phyloP scores from a whole-genome alignment of 1,140 invertebrate genomes.

The Archivesica marissinica region DNA sequence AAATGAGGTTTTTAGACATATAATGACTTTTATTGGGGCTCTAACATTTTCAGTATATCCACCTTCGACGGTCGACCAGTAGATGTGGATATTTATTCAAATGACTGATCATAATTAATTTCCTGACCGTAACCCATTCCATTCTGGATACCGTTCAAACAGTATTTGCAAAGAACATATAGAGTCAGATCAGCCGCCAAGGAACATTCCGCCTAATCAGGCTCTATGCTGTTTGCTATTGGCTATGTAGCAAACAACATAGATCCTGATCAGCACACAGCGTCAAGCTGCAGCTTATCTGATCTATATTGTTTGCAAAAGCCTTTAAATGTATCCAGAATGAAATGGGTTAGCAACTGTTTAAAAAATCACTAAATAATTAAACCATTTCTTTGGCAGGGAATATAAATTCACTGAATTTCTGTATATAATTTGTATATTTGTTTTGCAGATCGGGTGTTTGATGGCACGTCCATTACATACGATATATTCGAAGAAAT shows the following conservation, averaged over 20 bases:
- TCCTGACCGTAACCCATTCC: too few species aligned
- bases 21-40: too few species aligned
- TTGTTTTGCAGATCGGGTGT: slow-evolving; percentile 44
- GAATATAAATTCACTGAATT: background rate
- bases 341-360: background rate
- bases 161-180: too few species aligned
- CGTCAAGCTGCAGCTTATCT: background rate
- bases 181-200: too few species aligned
- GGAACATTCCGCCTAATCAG: too few species aligned
- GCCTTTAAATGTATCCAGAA: too few species aligned
- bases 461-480: slow-evolving; percentile 44
- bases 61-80: too few species aligned
- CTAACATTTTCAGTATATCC: too few species aligned
- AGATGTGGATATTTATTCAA: background rate
- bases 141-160: too few species aligned
- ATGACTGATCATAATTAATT: background rate
- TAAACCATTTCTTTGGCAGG: background rate
- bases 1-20: too few species aligned
- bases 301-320: background rate
- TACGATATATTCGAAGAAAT: slow-evolving; percentile 58
- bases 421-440: background rate
- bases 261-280: background rate
- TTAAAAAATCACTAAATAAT: background rate
- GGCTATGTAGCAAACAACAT: background rate
- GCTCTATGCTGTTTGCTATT: too few species aligned